Base-by-base conservation (phyloP, 2,113 vertebrate genomes). In the Percina caprodes region DNA sequence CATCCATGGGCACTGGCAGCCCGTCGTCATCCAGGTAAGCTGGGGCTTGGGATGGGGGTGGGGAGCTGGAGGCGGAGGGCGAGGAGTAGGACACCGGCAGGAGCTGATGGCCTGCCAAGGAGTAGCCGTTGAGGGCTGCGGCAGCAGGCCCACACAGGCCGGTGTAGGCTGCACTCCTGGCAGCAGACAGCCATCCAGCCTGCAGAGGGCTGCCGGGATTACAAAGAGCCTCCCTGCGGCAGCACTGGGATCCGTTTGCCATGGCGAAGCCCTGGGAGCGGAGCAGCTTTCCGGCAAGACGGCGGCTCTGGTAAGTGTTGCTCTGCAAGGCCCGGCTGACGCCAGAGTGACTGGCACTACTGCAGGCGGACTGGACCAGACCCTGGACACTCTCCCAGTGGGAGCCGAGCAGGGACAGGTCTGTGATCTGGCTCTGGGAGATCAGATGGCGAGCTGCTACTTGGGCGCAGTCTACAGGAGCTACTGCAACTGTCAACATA, bases 351-450 rank as follows among this genome's bases (percentile, higher is more conserved):
- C 58, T 49, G 68, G 80, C 96, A 23, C 94, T 94, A 45, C 15
- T 92, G 48, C 95, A 97, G 23, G 97, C 92, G 0, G 97, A 98
- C 71, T 96, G 96, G 60, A 97, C 96, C 92, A 98, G 94, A 60
- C 97, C 98, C 85, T 97, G 97, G 54, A 98, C 96, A 66, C 97
- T 97, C 85, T 97, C 97, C 97, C 97, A 99, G 85, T 96, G 97
- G 52, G 96, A 96, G 16, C 95, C 95, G 42, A 99, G 91, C 79
- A 99, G 93, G 30, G 96, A 96, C 80, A 98, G 95, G 62, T 97
- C 97, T 0, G 96, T 94, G 76, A 96, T 95, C 84, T 96, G 97
- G 91, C 96, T 97, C 91, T 97, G 97, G 74, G 95, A 96, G 80
- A 96, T 91, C 21, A 95, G 91, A 11, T 95, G 97, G 21, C 89